phyloP scores from a whole-genome alignment of 2,888 invertebrate genomes.

The Nysson spinosus region DNA sequence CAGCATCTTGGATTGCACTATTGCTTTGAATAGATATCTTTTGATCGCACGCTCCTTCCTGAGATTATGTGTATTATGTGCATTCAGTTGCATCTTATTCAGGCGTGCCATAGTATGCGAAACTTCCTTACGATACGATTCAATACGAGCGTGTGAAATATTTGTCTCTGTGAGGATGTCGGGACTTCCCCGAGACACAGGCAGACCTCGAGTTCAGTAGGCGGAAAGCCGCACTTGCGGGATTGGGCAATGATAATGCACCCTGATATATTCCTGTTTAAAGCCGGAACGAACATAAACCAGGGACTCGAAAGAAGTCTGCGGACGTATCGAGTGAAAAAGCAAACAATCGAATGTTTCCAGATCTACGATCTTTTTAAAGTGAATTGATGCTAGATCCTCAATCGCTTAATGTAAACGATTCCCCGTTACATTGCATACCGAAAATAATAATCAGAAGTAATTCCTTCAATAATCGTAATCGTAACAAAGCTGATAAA shows the following conservation, averaged over 20 bases:
- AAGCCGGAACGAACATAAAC: slow-evolving; percentile 23
- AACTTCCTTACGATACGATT: slow-evolving; percentile 6
- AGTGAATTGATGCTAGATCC: too few species aligned
- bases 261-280: slow-evolving; percentile 25
- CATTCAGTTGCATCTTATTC: slow-evolving; percentile 13
- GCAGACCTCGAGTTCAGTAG: slow-evolving; percentile 25
- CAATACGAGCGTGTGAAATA: slow-evolving; percentile 11
- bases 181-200: slow-evolving; percentile 22
- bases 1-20: too few species aligned
- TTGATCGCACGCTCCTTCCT: too few species aligned
- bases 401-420: too few species aligned
- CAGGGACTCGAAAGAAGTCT: not conserved
- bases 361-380: too few species aligned
- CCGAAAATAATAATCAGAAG: too few species aligned
- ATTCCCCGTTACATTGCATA: too few species aligned
- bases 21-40: too few species aligned
- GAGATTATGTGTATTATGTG: too few species aligned
- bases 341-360: too few species aligned
- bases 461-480: too few species aligned
- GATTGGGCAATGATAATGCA: slow-evolving; percentile 44
- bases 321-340: not conserved
- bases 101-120: not conserved
- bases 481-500: not conserved
- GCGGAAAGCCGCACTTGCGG: slow-evolving; percentile 31
- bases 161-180: not conserved